phyloP scores from a whole-genome alignment of 1,140 invertebrate species.

The Drosophila simulans region DNA sequence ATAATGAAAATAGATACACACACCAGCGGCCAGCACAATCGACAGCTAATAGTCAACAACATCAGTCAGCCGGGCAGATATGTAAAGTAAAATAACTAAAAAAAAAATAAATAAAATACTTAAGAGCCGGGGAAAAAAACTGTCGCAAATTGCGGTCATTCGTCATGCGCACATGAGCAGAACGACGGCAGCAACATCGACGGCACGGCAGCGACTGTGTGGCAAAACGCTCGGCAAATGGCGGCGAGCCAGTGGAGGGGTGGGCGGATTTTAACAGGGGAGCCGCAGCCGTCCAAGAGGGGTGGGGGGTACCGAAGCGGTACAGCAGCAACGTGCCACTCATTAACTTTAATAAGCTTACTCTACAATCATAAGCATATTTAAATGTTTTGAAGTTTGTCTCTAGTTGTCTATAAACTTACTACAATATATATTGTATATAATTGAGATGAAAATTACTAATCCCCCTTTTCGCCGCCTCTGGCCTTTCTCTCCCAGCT shows the following conservation, averaged over 20 bases:
- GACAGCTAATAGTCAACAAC: constrained; percentile 51
- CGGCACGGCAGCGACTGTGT: constrained; percentile 10
- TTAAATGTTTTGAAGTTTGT: too few species aligned
- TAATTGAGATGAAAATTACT: too few species aligned
- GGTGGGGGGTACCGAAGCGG: neutral
- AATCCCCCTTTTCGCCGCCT: constrained; percentile 2
- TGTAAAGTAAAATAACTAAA: constrained; percentile 60
- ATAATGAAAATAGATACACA: constrained; percentile 71
- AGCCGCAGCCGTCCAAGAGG: too few species aligned
- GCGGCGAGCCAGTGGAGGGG: constrained; percentile 56
- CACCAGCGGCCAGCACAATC: constrained; percentile 28
- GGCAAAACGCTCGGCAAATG: constrained; percentile 67
- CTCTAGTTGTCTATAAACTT: too few species aligned
- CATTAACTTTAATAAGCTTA: neutral
- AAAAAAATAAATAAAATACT: constrained; percentile 35
- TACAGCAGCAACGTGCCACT: neutral
- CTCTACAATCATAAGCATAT: constrained; percentile 23
- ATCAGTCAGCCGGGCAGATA: constrained; percentile 61
- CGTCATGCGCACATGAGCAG: constrained; percentile 84
- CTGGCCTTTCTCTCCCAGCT: constrained; percentile 14
- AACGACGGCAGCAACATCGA: constrained; percentile 54
- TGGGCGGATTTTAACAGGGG: neutral
- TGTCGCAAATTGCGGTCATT: constrained; percentile 84
- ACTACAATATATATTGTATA: too few species aligned
- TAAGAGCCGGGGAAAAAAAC: constrained; percentile 56